Evolutionary conservation across 92 coral and sea anemone genomes (phyloP).

Genomic region (Heteractis magnifica): DNA sequence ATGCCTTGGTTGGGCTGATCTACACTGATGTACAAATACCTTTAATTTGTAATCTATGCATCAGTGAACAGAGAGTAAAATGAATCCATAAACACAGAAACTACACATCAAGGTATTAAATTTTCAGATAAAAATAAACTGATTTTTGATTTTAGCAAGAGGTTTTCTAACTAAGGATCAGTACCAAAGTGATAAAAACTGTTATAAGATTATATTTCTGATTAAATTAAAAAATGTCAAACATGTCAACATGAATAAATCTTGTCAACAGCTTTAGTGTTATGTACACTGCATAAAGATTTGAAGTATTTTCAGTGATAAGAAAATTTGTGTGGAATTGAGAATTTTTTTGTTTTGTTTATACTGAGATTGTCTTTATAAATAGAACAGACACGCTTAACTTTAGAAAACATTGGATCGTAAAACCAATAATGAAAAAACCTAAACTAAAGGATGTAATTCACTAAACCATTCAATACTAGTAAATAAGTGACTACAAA

Average conservation of each 20-base stretch:
- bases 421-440: neutral
- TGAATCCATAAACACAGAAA: neutral
- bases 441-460: neutral
- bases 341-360: neutral
- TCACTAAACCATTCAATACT: neutral
- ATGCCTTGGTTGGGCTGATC: too few relatives aligned
- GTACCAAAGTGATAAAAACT: too few relatives aligned
- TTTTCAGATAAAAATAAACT: neutral
- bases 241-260: too few relatives aligned
- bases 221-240: too few relatives aligned
- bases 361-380: neutral
- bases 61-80: neutral
- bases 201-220: neutral
- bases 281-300: too few relatives aligned
- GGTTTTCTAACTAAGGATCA: neutral
- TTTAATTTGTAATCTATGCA: neutral
- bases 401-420: neutral
- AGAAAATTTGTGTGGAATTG: neutral
- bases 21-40: neutral
- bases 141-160: neutral
- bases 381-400: neutral
- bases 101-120: neutral
- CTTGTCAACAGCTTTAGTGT: too few relatives aligned
- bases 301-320: neutral
- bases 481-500: neutral